Conservation (phyloP, 37 sponge, comb jelly and placozoan genomes). For the Theonella swinhoei region DNA sequence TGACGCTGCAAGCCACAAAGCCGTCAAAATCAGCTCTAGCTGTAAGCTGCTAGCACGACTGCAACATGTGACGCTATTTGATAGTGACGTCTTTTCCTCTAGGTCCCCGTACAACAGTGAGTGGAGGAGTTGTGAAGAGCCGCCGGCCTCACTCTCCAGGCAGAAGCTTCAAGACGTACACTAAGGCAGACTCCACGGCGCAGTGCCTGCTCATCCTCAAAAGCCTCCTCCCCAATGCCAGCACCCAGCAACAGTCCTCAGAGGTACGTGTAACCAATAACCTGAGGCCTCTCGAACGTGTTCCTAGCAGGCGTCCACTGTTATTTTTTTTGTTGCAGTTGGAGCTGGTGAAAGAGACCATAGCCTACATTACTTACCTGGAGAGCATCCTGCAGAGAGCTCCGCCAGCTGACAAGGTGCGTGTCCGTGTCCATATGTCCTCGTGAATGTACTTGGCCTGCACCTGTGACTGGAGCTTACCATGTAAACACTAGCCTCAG, state of each 20-base stretch:
- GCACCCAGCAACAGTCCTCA: conserved; percentile 10
- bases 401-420: not conserved
- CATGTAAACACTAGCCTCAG: not conserved
- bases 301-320: too few species aligned
- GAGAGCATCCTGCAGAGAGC: conserved; percentile 23
- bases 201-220: conserved; percentile 45
- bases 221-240: conserved; percentile 50
- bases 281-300: too few species aligned
- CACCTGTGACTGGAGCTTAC: too few species aligned
- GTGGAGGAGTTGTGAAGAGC: conserved; percentile 36
- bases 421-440: not conserved
- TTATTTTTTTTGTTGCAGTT: conserved; percentile 48
- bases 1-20: conserved; percentile 13
- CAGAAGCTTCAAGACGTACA: conserved; percentile 27
- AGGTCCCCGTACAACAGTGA: not conserved
- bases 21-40: not conserved
- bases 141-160: conserved; percentile 31
- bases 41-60: not conserved
- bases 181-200: conserved; percentile 23
- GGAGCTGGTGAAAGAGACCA: conserved; percentile 61
- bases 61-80: too few species aligned
- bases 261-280: conserved; percentile 20
- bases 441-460: not conserved
- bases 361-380: conserved; percentile 73
- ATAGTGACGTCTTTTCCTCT: too few species aligned